These are phyloP conservation scores for Drosophila heteroneura DNA, from an alignment of 2,888 invertebrate genomes.

Conservation along the genomic window DNA sequence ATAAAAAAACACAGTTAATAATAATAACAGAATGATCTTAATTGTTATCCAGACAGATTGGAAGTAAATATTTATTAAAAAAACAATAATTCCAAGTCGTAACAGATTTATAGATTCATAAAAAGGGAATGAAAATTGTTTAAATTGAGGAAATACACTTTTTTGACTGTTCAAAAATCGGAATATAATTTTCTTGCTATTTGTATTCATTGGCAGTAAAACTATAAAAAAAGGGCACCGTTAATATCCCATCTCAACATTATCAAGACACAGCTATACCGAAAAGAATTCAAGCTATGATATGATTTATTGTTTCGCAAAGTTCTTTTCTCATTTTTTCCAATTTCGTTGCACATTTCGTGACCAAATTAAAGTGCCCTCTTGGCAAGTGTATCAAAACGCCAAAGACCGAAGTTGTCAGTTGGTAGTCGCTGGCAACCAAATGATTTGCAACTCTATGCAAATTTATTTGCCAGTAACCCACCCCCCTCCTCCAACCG, in stretches of 20 bases:
- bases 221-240: neutral
- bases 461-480: conserved; percentile 65
- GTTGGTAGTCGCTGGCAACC: conserved; percentile 56
- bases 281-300: neutral
- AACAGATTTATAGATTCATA: no score
- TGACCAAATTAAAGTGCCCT: conserved; percentile 9
- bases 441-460: conserved; percentile 78
- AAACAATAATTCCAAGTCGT: no score
- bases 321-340: neutral
- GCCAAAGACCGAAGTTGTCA: conserved; percentile 22
- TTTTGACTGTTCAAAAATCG: neutral
- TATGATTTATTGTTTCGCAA: neutral
- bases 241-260: neutral
- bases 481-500: neutral
- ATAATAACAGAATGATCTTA: neutral
- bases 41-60: no score
- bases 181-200: neutral
- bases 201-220: no score
- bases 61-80: no score
- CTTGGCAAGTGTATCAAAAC: conserved; percentile 20
- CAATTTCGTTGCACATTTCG: conserved; percentile 2
- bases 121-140: neutral
- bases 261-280: neutral
- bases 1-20: neutral
- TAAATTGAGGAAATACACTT: no score